These are phyloP conservation scores for Morinoia aosen DNA, from an alignment of 2,888 invertebrate species.

Conservation along the genomic window DNA sequence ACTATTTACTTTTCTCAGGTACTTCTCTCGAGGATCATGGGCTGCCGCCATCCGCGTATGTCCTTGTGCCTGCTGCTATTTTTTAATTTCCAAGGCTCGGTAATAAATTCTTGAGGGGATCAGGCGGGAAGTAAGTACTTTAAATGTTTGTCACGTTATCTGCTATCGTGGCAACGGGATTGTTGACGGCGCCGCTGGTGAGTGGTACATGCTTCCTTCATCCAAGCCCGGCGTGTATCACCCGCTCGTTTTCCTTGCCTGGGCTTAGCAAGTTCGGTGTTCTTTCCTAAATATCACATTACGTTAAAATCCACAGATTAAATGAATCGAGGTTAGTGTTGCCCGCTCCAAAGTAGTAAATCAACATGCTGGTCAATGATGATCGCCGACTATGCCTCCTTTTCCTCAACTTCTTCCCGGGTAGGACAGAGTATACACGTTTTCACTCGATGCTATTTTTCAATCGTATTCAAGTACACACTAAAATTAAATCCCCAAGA, in stretches of 20 bases:
- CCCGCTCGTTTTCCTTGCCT: background rate
- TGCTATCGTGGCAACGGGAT: background rate
- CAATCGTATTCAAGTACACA: too few relatives aligned
- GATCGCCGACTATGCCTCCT: background rate
- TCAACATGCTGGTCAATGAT: background rate
- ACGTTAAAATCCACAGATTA: too few relatives aligned
- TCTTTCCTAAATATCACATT: background rate
- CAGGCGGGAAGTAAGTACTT: background rate
- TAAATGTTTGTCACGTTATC: background rate
- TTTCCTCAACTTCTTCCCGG: too few relatives aligned
- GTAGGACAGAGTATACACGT: too few relatives aligned
- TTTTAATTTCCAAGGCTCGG: conserved; percentile 2
- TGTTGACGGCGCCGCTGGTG: background rate
- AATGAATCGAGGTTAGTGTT: background rate
- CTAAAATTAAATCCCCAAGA: too few relatives aligned
- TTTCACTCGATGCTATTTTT: too few relatives aligned
- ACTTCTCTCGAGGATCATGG: background rate
- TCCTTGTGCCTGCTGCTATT: background rate
- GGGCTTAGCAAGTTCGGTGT: background rate
- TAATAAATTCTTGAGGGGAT: background rate
- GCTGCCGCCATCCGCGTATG: background rate
- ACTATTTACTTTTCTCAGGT: conserved; percentile 17
- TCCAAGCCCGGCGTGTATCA: background rate
- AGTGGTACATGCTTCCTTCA: background rate
- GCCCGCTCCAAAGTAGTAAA: background rate